Conservation (phyloP, 1,140 invertebrate species). For the Hestina assimilis region DNA sequence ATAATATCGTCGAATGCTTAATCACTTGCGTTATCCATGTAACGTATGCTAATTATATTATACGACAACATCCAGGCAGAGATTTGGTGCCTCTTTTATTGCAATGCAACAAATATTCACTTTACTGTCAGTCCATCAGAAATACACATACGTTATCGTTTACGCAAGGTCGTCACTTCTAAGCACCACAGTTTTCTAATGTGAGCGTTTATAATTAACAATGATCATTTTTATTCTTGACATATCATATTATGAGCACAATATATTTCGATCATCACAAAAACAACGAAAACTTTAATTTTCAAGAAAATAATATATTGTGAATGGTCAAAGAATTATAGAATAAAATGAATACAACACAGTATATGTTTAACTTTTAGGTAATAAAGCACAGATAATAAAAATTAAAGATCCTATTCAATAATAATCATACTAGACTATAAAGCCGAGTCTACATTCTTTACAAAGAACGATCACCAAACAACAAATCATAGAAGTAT, state of each 20-base stretch:
- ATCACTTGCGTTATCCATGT: conserved; percentile 44
- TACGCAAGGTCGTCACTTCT: conserved; percentile 55
- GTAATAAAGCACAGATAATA: conserved; percentile 6
- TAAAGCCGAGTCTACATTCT: no score
- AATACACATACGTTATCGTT: conserved; percentile 37
- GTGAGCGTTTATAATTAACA: neutral
- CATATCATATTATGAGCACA: no score
- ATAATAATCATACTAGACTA: neutral
- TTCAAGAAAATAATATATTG: conserved; percentile 39
- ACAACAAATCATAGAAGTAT: no score
- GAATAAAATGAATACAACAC: conserved; percentile 9
- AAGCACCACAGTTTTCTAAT: neutral
- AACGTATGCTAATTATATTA: conserved; percentile 10
- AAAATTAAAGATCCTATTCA: neutral
- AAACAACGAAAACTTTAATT: conserved; percentile 55
- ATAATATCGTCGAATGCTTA: conserved; percentile 61
- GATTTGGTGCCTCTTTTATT: neutral
- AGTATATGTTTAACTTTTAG: neutral
- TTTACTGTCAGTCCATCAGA: conserved; percentile 26
- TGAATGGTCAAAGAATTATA: no score
- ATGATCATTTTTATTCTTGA: neutral
- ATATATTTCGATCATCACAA: conserved; percentile 18
- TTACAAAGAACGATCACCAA: no score
- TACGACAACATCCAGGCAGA: conserved; percentile 2
- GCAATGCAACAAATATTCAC: conserved; percentile 12